Base-by-base conservation (phyloP, 1,140 invertebrate genomes). In the Eubasilissa regina region DNA sequence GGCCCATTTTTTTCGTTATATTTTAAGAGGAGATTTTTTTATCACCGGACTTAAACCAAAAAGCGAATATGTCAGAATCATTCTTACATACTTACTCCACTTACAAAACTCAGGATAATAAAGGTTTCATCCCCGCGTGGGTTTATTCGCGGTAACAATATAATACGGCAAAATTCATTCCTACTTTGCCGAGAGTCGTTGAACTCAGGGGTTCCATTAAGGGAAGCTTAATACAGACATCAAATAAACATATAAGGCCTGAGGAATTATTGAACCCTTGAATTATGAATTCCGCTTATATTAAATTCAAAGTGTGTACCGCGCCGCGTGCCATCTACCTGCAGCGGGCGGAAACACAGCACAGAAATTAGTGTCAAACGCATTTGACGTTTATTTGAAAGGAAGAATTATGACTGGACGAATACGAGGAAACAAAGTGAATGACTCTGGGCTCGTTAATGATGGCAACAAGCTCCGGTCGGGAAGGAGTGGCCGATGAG, bases 101-200 rank as follows among this genome's bases (percentile, higher is more conserved):
- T 48, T 68, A 47, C 43, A 66, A 62, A 44, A 68, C 47, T 68
- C 44, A 48, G 64, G 64, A 45, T 17, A n/a, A 68, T 68, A 48
- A 68, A 68, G 64, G 21, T 68, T 68, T 68, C 64, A 68, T 68
- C 15, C 64, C 0, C 45, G 13, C 44, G 44, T 10, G 25, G 13
- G 43, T 1, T 12, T 6, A 21, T 48, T 68, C 64, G 44, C 64
- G 64, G 13, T 68, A 68, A 17, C 60, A 21, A 64, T 13, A 9
- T 64, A 64, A 64, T 13, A 43, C 19, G 60, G 25, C 35, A 25
- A 15, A 64, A 43, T 58, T 21, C 55, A 19, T 8, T 35, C 25
- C 1, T 35, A 35, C 1, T 35, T 35, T 19, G 55, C 53, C n/a
- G 55, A 58, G 55, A 58, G 55, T 58, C 55, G 55, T 58, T 58